Percentiles rank a stretch among this genome's conserved stretches.
Evolutionary conservation across 2,113 vertebrate genomes (phyloP).

Genomic region (Cryptotis parvus): DNA sequence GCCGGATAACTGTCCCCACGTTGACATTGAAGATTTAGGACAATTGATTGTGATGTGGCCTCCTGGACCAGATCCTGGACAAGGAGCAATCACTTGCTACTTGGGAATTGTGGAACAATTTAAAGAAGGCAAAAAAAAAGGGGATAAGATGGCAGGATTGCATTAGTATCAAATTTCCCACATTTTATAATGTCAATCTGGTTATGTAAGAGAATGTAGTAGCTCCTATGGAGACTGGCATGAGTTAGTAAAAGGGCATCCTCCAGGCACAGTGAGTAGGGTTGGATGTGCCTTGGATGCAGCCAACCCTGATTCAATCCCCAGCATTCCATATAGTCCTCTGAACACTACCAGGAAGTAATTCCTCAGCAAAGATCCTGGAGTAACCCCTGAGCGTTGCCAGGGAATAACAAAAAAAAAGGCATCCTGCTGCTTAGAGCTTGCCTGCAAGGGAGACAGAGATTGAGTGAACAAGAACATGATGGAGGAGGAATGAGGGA

Average conservation of each 20-base stretch:
- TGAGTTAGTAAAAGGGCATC: not conserved
- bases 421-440: no score
- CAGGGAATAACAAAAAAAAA: no score
- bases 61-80: slow-evolving; percentile 47
- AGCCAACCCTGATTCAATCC: no score
- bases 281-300: no score
- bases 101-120: slow-evolving; percentile 42
- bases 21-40: slow-evolving; percentile 64
- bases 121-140: slow-evolving; percentile 59
- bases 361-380: no score
- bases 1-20: slow-evolving; percentile 50
- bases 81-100: slow-evolving; percentile 42
- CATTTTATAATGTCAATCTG: slow-evolving; percentile 47
- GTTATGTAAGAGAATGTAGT: slow-evolving; percentile 25
- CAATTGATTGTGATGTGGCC: slow-evolving; percentile 40
- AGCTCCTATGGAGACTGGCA: not conserved
- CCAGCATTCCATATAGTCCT: no score
- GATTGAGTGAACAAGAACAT: no score
- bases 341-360: no score
- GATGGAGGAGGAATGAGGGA: no score
- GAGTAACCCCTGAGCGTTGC: no score
- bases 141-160: slow-evolving; percentile 43
- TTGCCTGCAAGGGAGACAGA: not conserved
- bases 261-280: no score
- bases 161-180: slow-evolving; percentile 60